These are phyloP conservation scores for Zenarchopterus dispar DNA, from an alignment of 2,797 vertebrate genomes.

Conservation along the genomic window DNA sequence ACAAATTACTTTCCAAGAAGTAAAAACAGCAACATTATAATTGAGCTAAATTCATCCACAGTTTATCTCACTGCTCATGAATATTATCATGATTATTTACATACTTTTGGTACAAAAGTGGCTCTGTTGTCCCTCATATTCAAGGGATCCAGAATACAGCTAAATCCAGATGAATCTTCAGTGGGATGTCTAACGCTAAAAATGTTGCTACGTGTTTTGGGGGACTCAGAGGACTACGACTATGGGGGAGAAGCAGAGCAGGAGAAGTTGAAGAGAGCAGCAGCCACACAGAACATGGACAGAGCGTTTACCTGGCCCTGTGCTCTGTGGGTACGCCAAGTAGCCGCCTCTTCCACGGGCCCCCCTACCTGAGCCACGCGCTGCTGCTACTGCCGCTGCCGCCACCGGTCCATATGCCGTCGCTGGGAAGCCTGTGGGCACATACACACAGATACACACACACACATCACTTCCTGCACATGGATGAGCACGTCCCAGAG, in stretches of 20 bases:
- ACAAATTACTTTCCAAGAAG: too few species aligned
- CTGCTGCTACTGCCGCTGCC: constrained; percentile 93
- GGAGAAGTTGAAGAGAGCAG: constrained; percentile 85
- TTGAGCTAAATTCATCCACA: too few species aligned
- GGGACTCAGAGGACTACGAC: constrained; percentile 50
- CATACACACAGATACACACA: constrained; percentile 70
- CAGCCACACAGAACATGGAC: constrained; percentile 94
- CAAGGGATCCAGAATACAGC: too few species aligned
- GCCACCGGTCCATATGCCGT: constrained; percentile 96
- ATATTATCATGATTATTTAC: too few species aligned
- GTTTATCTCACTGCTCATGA: too few species aligned
- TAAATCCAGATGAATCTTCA: too few species aligned
- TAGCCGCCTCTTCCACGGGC: constrained; percentile 89
- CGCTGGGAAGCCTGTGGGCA: constrained; percentile 92
- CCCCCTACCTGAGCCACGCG: constrained; percentile 99
- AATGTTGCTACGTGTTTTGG: too few species aligned
- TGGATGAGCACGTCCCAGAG: constrained; percentile 67
- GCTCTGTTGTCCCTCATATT: too few species aligned
- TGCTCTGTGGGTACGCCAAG: constrained; percentile 92
- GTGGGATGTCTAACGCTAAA: too few species aligned
- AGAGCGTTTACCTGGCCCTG: constrained; percentile 95
- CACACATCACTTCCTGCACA: constrained; percentile 69
- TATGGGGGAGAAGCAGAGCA: constrained; percentile 78
- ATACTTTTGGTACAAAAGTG: too few species aligned
- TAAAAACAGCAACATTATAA: too few species aligned